These are phyloP conservation scores for Biston betularia DNA, from an alignment of 2,888 invertebrate species.

Conservation along the genomic window DNA sequence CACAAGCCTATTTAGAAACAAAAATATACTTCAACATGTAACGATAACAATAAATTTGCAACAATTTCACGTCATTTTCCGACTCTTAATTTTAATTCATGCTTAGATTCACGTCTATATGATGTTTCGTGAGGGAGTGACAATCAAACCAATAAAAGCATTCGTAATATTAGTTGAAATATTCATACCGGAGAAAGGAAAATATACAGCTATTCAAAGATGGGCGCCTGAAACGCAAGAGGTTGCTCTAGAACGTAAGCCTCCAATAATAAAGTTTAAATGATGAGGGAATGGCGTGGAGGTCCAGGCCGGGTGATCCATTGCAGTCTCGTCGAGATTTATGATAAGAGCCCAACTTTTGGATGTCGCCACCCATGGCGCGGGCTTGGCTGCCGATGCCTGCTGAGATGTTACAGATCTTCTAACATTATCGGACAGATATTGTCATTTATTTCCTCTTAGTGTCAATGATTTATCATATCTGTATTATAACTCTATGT, in stretches of 20 bases:
- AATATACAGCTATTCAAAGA: slow-evolving; percentile 8
- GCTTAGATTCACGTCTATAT: too few relatives aligned
- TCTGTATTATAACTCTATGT: too few relatives aligned
- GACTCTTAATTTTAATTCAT: too few relatives aligned
- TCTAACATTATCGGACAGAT: slow-evolving; percentile 17
- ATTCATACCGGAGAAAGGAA: not conserved
- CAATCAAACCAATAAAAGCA: too few relatives aligned
- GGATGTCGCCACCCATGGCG: slow-evolving; percentile 66
- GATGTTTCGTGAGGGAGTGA: too few relatives aligned
- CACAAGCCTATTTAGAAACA: too few relatives aligned
- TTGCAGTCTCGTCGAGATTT: slow-evolving; percentile 68
- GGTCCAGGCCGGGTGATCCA: slow-evolving; percentile 60
- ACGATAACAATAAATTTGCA: too few relatives aligned
- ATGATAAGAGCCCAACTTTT: slow-evolving; percentile 71
- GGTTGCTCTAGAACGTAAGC: slow-evolving; percentile 58
- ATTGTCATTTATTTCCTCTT: slow-evolving; percentile 16
- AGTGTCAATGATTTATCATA: slow-evolving; percentile 6
- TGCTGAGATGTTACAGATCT: slow-evolving; percentile 32
- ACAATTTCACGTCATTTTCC: too few relatives aligned
- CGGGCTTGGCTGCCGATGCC: slow-evolving; percentile 46
- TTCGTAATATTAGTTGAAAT: too few relatives aligned
- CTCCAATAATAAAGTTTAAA: slow-evolving; percentile 72
- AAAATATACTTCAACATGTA: too few relatives aligned
- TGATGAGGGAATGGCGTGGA: slow-evolving; percentile 59
- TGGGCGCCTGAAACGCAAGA: slow-evolving; percentile 43